These are phyloP conservation scores for Phaedon cochleariae DNA, from an alignment of 2,888 invertebrate genomes.

Conservation along the genomic window DNA sequence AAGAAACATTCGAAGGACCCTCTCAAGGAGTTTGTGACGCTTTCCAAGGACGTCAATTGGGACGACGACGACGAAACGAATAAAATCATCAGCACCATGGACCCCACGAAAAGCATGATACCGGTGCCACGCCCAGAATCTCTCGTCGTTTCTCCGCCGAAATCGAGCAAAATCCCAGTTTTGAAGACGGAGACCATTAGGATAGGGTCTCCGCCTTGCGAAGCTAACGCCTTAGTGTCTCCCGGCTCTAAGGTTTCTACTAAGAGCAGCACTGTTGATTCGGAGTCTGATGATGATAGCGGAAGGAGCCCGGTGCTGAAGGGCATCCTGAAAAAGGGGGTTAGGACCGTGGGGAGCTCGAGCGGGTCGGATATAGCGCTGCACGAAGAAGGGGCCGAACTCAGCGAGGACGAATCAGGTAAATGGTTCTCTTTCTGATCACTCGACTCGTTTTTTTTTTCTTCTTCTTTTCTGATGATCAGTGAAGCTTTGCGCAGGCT, in stretches of 20 bases:
- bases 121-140: conserved; percentile 45
- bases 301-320: conserved; percentile 57
- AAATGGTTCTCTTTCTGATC: conserved; percentile 47
- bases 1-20: conserved; percentile 65
- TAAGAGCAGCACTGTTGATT: conserved; percentile 58
- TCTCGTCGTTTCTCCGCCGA: conserved; percentile 34
- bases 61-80: conserved; percentile 53
- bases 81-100: conserved; percentile 41
- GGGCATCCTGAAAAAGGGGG: conserved; percentile 58
- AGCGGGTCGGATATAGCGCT: conserved; percentile 72
- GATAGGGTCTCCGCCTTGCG: conserved; percentile 51
- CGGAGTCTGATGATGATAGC: conserved; percentile 62
- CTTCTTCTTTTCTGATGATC: conserved; percentile 20
- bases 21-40: conserved; percentile 60
- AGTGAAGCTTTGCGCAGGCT: conserved; percentile 33
- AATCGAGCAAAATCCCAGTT: conserved; percentile 62
- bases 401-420: conserved; percentile 73
- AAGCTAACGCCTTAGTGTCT: conserved; percentile 50
- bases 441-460: conserved; percentile 19
- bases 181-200: conserved; percentile 57
- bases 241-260: conserved; percentile 54
- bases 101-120: conserved; percentile 49
- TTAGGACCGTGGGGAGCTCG: conserved; percentile 68
- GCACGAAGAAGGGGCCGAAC: conserved; percentile 70
- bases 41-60: conserved; percentile 61